A percentile compares a stretch with the other conserved stretches of the same genome.
phyloP scores from a whole-genome alignment of 92 coral and sea anemone species.

The Porites cylindrica region DNA sequence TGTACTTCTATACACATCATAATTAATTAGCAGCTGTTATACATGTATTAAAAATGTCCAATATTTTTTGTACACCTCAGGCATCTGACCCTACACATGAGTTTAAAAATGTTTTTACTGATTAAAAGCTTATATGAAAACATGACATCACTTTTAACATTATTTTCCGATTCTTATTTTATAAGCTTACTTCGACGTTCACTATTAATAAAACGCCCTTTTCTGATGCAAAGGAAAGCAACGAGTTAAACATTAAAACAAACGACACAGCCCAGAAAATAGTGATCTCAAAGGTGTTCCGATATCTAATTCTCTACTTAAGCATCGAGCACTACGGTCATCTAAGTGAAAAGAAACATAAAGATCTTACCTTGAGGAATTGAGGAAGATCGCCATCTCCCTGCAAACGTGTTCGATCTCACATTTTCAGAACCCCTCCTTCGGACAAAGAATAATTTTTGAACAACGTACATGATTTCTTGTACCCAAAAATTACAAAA shows the following conservation, averaged over 20 bases:
- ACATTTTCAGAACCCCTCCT: not conserved
- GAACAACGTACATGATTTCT: not conserved
- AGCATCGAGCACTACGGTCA: not conserved
- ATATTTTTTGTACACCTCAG: no score
- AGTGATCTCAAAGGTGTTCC: not conserved
- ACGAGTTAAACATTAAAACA: not conserved
- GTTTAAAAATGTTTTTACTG: no score
- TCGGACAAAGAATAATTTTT: not conserved
- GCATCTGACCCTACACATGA: no score
- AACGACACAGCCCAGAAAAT: not conserved
- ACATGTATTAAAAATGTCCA: no score
- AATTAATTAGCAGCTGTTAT: no score
- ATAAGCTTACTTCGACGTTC: no score
- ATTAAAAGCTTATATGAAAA: no score
- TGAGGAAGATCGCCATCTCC: constrained; percentile 33
- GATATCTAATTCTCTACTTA: not conserved
- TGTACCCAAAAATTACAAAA: not conserved
- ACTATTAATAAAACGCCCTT: not conserved
- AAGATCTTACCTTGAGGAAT: constrained; percentile 27
- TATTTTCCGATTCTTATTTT: no score
- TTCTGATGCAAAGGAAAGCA: not conserved
- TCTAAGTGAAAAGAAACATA: no score
- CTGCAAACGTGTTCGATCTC: not conserved
- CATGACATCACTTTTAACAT: no score
- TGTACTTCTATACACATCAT: no score